Evolutionary conservation across 2,888 invertebrate species (phyloP).

Genomic region (Napeogenes inachia): DNA sequence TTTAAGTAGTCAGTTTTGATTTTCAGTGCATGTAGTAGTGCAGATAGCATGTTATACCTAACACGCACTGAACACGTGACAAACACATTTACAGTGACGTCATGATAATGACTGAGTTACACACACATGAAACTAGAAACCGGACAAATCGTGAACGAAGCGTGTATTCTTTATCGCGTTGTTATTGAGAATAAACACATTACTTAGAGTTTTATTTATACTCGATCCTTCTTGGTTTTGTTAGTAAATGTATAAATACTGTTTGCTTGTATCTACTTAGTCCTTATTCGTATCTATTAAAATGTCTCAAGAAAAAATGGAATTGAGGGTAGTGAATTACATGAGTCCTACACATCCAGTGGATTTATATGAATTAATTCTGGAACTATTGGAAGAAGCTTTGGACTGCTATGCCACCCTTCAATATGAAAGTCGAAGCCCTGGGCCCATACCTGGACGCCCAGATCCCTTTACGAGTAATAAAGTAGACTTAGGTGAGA

Average conservation of each 20-base stretch:
- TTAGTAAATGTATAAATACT: not conserved
- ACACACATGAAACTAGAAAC: constrained; percentile 18
- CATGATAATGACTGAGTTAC: constrained; percentile 19
- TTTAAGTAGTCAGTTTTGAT: no score
- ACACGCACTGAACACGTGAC: constrained; percentile 34
- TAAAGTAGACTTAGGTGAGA: constrained; percentile 77
- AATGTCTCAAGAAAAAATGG: constrained; percentile 55
- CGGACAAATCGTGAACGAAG: constrained; percentile 21
- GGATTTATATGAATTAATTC: constrained; percentile 76
- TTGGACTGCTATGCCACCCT: constrained; percentile 69
- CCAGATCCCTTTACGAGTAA: constrained; percentile 75
- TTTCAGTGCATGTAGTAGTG: no score
- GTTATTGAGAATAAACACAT: constrained; percentile 18
- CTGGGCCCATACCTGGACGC: constrained; percentile 69
- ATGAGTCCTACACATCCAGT: constrained; percentile 80
- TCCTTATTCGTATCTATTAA: constrained; percentile 27
- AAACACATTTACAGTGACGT: constrained; percentile 18
- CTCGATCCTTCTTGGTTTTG: not conserved
- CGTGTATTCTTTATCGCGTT: constrained; percentile 21
- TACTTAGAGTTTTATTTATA: not conserved
- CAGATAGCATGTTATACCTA: constrained; percentile 7
- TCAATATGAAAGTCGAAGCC: constrained; percentile 77
- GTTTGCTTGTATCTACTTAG: constrained; percentile 9
- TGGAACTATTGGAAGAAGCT: constrained; percentile 74
- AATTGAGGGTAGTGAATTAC: constrained; percentile 77